These are phyloP conservation scores for Sycon ciliatum DNA, from an alignment of 37 sponge, comb jelly and placozoan species.

Conservation along the genomic window DNA sequence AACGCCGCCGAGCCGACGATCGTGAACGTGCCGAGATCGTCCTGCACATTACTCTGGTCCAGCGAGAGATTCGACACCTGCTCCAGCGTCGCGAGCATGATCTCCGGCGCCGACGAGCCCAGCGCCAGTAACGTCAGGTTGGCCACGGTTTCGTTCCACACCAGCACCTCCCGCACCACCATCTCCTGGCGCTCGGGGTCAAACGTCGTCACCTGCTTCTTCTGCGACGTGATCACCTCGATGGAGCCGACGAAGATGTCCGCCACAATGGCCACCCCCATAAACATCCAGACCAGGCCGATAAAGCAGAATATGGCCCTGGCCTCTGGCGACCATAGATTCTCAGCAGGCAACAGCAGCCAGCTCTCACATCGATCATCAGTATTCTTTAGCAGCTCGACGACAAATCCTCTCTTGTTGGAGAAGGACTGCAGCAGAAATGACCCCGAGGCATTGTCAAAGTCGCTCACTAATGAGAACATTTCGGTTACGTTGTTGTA, in stretches of 20 bases:
- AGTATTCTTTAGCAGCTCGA: not conserved
- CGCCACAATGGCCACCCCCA: constrained; percentile 54
- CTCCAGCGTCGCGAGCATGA: constrained; percentile 47
- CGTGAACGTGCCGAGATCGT: constrained; percentile 38
- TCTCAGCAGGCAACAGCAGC: constrained; percentile 33
- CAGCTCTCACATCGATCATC: constrained; percentile 1
- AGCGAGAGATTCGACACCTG: not conserved
- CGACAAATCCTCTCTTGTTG: not conserved
- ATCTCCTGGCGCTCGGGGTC: constrained; percentile 32
- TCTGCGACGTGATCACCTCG: constrained; percentile 49
- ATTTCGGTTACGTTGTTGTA: too few species aligned
- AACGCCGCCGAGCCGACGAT: constrained; percentile 65
- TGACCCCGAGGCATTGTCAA: too few species aligned
- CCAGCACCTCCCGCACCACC: constrained; percentile 36
- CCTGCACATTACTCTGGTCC: not conserved
- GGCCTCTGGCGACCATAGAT: constrained; percentile 42
- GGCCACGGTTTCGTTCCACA: constrained; percentile 67
- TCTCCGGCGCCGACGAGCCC: constrained; percentile 61
- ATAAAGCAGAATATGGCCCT: constrained; percentile 36
- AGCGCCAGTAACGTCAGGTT: constrained; percentile 62
- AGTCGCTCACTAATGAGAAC: too few species aligned
- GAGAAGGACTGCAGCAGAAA: too few species aligned
- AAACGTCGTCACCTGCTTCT: constrained; percentile 27
- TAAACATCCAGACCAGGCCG: constrained; percentile 40
- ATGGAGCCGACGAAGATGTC: constrained; percentile 58